These are phyloP conservation scores for Sebastes nivosus DNA, from an alignment of 2,797 vertebrate species.

Conservation along the genomic window DNA sequence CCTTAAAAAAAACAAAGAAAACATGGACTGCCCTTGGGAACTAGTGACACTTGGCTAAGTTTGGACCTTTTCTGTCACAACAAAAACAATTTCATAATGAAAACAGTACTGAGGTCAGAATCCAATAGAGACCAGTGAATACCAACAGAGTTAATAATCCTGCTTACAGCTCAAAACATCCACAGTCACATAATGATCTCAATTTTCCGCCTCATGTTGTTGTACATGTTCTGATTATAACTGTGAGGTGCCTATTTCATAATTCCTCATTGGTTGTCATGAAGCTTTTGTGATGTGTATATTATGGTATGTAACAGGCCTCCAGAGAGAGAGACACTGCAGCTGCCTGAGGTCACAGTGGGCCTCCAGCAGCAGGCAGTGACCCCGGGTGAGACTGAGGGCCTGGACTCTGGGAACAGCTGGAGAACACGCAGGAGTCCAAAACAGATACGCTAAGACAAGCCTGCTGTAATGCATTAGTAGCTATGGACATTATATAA, in stretches of 20 bases:
- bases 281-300: constrained; percentile 30
- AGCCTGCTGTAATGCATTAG: constrained; percentile 55
- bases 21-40: not conserved
- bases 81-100: constrained; percentile 14
- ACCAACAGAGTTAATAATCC: constrained; percentile 15
- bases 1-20: not conserved
- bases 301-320: constrained; percentile 27
- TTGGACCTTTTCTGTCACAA: constrained; percentile 21
- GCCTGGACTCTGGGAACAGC: constrained; percentile 69
- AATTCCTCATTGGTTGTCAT: not conserved
- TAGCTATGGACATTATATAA: constrained; percentile 65
- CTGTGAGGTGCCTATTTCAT: not conserved
- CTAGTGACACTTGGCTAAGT: constrained; percentile 16
- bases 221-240: not conserved
- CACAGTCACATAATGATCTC: constrained; percentile 25
- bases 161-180: constrained; percentile 7
- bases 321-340: constrained; percentile 47
- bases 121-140: constrained; percentile 2
- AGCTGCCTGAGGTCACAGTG: constrained; percentile 72
- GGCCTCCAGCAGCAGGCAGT: constrained; percentile 53
- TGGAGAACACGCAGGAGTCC: constrained; percentile 54
- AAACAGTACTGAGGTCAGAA: constrained; percentile 43
- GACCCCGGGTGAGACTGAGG: constrained; percentile 60
- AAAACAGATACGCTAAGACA: constrained; percentile 29
- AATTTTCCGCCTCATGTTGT: constrained; percentile 6